Evolutionary conservation across 2,113 vertebrate genomes (phyloP).

Genomic region (Alethe diademata): DNA sequence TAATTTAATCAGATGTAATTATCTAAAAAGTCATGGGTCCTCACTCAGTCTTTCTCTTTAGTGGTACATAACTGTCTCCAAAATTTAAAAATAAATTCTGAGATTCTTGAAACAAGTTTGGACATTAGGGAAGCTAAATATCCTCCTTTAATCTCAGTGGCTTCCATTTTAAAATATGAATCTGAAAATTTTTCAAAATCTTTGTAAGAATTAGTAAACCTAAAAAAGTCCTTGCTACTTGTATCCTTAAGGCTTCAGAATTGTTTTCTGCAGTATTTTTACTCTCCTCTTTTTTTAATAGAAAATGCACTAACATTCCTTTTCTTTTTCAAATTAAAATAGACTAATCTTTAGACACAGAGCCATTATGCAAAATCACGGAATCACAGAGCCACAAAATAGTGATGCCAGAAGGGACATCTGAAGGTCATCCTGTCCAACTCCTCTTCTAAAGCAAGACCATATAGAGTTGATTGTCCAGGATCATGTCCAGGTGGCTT

Average conservation of each 20-base stretch:
- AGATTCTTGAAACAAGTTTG: not conserved
- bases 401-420: not conserved
- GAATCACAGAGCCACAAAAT: not conserved
- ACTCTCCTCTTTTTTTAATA: accelerated
- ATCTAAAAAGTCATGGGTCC: not conserved
- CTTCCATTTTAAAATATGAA: not conserved
- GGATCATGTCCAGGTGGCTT: not conserved
- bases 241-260: not conserved
- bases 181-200: not conserved
- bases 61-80: not conserved
- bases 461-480: accelerated
- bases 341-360: not conserved
- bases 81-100: not conserved
- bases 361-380: not conserved
- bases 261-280: not conserved
- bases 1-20: not conserved
- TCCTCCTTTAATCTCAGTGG: not conserved
- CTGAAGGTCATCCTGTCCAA: not conserved
- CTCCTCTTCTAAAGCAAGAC: not conserved
- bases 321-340: not conserved
- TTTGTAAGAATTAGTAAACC: not conserved
- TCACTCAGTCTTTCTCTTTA: not conserved
- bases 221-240: not conserved
- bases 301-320: not conserved
- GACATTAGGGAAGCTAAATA: not conserved